phyloP scores from a whole-genome alignment of 1,140 invertebrate genomes.

The Monomorium pharaonis region DNA sequence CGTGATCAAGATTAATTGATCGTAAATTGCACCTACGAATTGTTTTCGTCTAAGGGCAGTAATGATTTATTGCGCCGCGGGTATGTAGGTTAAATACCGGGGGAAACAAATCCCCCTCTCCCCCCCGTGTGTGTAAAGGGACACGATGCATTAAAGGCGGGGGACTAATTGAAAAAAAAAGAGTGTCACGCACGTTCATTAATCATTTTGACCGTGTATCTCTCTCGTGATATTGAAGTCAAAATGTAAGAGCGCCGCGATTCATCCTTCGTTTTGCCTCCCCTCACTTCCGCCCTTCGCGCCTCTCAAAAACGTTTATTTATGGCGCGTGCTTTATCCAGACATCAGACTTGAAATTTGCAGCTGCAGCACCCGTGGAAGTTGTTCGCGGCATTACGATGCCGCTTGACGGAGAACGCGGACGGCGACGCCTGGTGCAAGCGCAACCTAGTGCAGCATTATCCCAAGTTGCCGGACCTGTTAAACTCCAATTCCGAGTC shows the following conservation, averaged over 20 bases:
- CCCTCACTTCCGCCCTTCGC: too few species aligned
- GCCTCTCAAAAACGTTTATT: conserved; percentile 1
- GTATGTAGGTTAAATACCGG: conserved; percentile 53
- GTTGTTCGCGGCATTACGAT: conserved; percentile 31
- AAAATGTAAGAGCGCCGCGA: not conserved
- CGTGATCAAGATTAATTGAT: conserved; percentile 57
- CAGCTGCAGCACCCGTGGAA: conserved; percentile 57
- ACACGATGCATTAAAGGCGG: conserved; percentile 29
- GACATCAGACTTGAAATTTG: not conserved
- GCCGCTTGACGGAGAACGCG: conserved; percentile 14
- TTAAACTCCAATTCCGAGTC: conserved; percentile 55
- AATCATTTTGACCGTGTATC: conserved; percentile 20
- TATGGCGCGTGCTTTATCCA: not conserved
- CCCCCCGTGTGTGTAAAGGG: conserved; percentile 5
- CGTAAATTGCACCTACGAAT: conserved; percentile 59
- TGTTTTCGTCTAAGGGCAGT: conserved; percentile 54
- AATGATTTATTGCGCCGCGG: conserved; percentile 48
- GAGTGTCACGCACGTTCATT: conserved; percentile 33
- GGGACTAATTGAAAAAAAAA: conserved; percentile 38
- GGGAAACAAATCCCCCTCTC: conserved; percentile 26
- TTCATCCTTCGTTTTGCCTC: not conserved
- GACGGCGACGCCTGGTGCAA: not conserved
- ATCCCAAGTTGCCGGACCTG: conserved; percentile 1
- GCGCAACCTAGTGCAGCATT: conserved; percentile 43
- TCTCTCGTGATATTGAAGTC: conserved; percentile 32